These are phyloP conservation scores for Sitta carolinensis DNA, from an alignment of 2,797 vertebrate species.

Conservation along the genomic window DNA sequence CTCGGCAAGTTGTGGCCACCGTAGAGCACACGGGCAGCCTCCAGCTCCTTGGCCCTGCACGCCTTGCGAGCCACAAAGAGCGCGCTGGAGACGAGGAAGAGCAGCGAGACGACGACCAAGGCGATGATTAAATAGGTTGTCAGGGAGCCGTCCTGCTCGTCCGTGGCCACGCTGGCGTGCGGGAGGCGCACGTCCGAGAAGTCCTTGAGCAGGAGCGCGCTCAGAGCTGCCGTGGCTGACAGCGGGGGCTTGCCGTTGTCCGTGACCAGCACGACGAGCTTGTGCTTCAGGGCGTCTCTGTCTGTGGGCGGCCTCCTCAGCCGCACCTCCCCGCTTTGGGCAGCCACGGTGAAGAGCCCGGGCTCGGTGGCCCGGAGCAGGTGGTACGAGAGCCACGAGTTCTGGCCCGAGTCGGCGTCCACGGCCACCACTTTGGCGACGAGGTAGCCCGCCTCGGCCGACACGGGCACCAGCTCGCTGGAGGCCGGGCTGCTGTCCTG, in stretches of 20 bases:
- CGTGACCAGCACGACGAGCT: constrained; percentile 52
- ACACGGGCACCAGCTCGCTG: constrained; percentile 59
- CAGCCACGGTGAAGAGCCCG: constrained; percentile 58
- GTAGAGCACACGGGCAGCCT: not conserved
- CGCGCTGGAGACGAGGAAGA: not conserved
- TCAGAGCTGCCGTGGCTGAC: not conserved
- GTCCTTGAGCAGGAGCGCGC: constrained; percentile 21
- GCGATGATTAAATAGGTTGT: constrained; percentile 7
- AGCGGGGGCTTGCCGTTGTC: constrained; percentile 69
- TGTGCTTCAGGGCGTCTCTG: constrained; percentile 61
- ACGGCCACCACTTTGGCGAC: constrained; percentile 69
- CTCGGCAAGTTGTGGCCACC: not conserved
- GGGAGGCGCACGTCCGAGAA: not conserved
- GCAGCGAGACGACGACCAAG: not conserved
- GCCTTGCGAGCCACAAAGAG: not conserved
- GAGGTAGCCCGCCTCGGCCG: constrained; percentile 56
- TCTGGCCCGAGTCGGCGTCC: constrained; percentile 72
- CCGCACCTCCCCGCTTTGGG: constrained; percentile 64
- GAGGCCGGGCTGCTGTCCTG: constrained; percentile 1
- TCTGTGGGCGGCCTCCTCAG: constrained; percentile 59
- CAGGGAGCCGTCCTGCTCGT: not conserved
- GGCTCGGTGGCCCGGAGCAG: constrained; percentile 54
- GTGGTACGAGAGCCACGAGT: constrained; percentile 75
- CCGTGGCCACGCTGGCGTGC: not conserved
- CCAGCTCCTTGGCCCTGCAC: not conserved